Conservation (phyloP, 2,113 vertebrate genomes). For the Phyllostomus discolor region DNA sequence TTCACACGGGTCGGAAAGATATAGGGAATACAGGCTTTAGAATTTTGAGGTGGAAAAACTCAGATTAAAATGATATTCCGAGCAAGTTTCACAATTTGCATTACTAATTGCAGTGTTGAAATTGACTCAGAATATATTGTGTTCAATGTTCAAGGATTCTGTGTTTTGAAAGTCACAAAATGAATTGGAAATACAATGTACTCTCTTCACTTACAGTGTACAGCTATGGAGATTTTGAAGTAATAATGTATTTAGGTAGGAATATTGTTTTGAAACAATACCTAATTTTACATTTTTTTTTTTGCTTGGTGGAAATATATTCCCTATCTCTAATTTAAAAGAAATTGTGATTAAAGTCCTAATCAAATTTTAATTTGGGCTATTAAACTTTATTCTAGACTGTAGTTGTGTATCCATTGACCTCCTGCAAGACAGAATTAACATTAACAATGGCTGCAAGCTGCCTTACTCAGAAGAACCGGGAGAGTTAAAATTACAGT, state of each 20-base stretch:
- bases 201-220: neutral
- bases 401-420: neutral
- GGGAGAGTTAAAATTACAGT: neutral
- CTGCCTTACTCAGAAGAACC: neutral
- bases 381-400: constrained; percentile 1
- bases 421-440: constrained; percentile 34
- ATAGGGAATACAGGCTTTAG: neutral
- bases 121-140: constrained; percentile 12
- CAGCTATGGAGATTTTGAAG: constrained; percentile 32
- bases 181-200: neutral
- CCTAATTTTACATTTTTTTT: neutral
- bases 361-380: neutral
- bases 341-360: neutral
- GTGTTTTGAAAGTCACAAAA: constrained; percentile 27
- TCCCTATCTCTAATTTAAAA: neutral
- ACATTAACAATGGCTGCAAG: neutral
- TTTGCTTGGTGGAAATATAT: neutral
- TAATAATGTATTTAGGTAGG: neutral
- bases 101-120: constrained; percentile 2
- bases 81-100: constrained; percentile 19
- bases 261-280: neutral
- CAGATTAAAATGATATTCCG: neutral
- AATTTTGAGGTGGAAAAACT: constrained; percentile 39
- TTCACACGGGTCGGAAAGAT: neutral
- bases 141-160: neutral